Conservation (phyloP, 1,140 invertebrate species). For the Schlechtendalia chinensis region DNA sequence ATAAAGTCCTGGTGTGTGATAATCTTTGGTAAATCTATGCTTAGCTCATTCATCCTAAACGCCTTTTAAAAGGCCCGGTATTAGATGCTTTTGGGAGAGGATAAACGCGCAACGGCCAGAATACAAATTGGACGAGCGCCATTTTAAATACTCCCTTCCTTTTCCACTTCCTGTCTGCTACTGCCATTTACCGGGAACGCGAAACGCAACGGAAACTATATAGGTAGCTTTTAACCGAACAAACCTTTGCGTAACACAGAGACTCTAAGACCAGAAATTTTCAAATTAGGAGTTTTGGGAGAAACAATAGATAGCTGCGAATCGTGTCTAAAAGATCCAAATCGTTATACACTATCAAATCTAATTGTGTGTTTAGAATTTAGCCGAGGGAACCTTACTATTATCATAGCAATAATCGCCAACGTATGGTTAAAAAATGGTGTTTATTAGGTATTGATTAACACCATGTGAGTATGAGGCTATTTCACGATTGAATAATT, state of each 20-base stretch:
- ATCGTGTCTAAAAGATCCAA: slow-evolving; percentile 19
- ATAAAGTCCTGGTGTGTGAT: slow-evolving; percentile 1
- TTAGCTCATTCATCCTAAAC: slow-evolving; percentile 22
- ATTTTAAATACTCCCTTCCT: slow-evolving; percentile 45
- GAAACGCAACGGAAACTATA: slow-evolving; percentile 13
- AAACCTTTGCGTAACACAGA: slow-evolving; percentile 19
- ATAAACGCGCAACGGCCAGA: slow-evolving; percentile 23
- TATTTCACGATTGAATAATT: no score
- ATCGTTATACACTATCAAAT: background rate
- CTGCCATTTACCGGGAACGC: background rate
- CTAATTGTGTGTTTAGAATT: background rate
- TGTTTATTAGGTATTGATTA: no score
- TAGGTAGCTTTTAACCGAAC: slow-evolving; percentile 27
- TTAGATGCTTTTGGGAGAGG: slow-evolving; percentile 34
- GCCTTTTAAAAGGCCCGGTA: slow-evolving; percentile 23
- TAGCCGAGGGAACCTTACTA: no score
- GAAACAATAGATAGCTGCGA: slow-evolving; percentile 32
- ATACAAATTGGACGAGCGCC: slow-evolving; percentile 45
- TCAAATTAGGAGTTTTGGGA: slow-evolving; percentile 41
- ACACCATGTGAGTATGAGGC: no score
- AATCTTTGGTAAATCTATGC: slow-evolving; percentile 23
- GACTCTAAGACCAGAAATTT: slow-evolving; percentile 21
- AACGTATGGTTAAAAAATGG: no score
- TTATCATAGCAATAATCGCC: no score
- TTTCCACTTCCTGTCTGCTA: slow-evolving; percentile 23